A percentile compares a stretch with the other conserved stretches of the same genome.
These are phyloP conservation scores for Cyrtonyx montezumae DNA, from an alignment of 2,113 vertebrate genomes.

Conservation along the genomic window DNA sequence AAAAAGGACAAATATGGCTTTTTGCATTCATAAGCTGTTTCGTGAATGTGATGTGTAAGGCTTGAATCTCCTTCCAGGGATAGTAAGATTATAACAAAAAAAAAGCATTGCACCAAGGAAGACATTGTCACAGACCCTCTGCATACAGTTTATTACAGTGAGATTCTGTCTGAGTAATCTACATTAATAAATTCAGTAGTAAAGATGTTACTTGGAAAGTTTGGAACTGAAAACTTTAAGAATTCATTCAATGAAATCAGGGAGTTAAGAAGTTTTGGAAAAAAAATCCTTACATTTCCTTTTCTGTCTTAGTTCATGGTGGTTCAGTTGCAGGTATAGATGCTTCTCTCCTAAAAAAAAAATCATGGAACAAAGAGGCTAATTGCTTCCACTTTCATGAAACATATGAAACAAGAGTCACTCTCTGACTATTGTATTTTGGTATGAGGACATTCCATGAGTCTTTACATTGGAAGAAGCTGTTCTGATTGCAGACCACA, in stretches of 20 bases:
- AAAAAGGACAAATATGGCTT: background rate
- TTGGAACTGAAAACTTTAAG: background rate
- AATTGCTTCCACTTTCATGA: constrained; percentile 55
- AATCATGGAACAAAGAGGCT: constrained; percentile 48
- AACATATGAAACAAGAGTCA: constrained; percentile 22
- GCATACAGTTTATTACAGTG: background rate
- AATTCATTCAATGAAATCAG: background rate
- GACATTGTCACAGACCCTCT: constrained; percentile 13
- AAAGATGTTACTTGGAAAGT: background rate
- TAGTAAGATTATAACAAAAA: constrained; percentile 21
- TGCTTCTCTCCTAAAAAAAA: constrained; percentile 60
- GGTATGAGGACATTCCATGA: constrained; percentile 56
- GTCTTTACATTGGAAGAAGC: constrained; percentile 67
- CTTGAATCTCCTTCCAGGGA: constrained; percentile 49
- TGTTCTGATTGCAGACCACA: constrained; percentile 51
- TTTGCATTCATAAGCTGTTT: background rate
- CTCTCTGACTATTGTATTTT: constrained; percentile 42
- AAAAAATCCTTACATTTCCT: background rate
- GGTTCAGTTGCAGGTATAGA: constrained; percentile 24
- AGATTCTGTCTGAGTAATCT: background rate
- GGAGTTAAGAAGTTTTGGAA: background rate
- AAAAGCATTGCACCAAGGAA: constrained; percentile 12
- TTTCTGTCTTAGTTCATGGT: background rate
- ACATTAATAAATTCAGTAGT: background rate
- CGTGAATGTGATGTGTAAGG: background rate